These are phyloP conservation scores for Ceyx cyanopectus DNA, from an alignment of 2,113 vertebrate species.

Conservation along the genomic window DNA sequence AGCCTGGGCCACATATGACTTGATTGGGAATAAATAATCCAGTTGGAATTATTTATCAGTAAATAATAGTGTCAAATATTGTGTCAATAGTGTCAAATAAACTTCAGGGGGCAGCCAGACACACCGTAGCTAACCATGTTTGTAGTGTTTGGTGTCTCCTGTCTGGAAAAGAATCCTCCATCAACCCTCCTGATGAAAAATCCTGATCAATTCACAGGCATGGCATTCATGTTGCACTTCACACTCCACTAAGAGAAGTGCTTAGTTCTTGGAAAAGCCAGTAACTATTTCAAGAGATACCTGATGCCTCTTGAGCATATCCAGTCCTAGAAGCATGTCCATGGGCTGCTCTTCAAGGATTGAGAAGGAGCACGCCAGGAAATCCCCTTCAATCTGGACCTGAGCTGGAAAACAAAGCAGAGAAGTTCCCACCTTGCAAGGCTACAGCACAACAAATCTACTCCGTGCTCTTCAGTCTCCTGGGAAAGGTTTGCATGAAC, in stretches of 20 bases:
- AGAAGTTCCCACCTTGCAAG: not conserved
- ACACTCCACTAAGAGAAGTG: not conserved
- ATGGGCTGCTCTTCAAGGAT: constrained; percentile 98
- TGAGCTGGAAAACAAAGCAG: constrained; percentile 83
- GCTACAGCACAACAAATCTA: not conserved
- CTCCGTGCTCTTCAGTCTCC: not conserved
- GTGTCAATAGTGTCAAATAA: not conserved
- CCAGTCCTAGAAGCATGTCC: constrained; percentile 98
- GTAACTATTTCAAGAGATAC: constrained; percentile 70
- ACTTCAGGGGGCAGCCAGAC: not conserved
- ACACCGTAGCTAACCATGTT: not conserved
- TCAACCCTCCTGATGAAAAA: not conserved
- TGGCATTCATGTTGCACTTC: not conserved
- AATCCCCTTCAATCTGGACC: constrained; percentile 98
- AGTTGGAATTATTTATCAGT: not conserved
- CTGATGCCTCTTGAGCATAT: constrained; percentile 99
- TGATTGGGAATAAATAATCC: not conserved
- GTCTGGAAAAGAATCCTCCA: not conserved
- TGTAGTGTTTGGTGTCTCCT: rapidly evolving
- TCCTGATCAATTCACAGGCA: not conserved
- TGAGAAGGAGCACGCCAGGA: constrained; percentile 96
- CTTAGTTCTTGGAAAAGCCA: not conserved
- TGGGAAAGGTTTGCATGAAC: not conserved
- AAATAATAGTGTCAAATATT: too few relatives aligned
- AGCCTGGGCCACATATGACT: not conserved